Base-by-base conservation (phyloP, 64 coral and sea anemone genomes). In the Astreopora myriophthalma region DNA sequence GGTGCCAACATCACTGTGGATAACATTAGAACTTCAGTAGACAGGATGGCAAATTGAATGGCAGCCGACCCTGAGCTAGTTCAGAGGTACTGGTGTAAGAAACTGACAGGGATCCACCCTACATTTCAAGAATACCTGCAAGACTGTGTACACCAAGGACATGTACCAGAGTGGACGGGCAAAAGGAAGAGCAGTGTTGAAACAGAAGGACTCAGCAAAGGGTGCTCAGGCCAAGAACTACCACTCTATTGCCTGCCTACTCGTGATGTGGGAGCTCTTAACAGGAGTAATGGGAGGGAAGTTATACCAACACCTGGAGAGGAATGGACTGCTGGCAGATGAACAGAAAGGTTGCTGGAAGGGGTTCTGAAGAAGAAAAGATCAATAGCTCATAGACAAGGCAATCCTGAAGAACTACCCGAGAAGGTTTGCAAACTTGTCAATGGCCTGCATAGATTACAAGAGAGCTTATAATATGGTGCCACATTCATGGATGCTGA, bases 261-360 rank as follows among this genome's bases (percentile, higher is more conserved):
- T 65, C 27, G 60, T 72, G 39, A 91, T 91, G 89, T 91, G 89
- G 63, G 83, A 82, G 55, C 35, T 84, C 35, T 46, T 82, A 30
- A 84, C 89, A 42, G 78, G 68, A 71, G 84, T 92, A 84, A 46
- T 46, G 42, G 42, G 42, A 46, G 11, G 11, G 42, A 68, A 46
- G 42, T 46, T 46, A 46, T 46, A 46, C 42, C 42, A 27, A 46
- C 42, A 46, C 42, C 42, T 46, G 42, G 42, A 46, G 42, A 46
- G 42, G 42, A 46, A 46, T 11, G 42, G 42, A 11, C 42, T 46
- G 42, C 42, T 46, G 11, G 11, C 4, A 46, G 42, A 46, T 46
- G 42, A 46, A 46, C 42, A 11, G 42, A 46, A 46, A 11, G 42
- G 42, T 4, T 46, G 4, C 11, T 6, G 42, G 42, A 46, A 46